These are phyloP conservation scores for Columba guinea DNA, from an alignment of 2,797 vertebrate genomes.

Conservation along the genomic window DNA sequence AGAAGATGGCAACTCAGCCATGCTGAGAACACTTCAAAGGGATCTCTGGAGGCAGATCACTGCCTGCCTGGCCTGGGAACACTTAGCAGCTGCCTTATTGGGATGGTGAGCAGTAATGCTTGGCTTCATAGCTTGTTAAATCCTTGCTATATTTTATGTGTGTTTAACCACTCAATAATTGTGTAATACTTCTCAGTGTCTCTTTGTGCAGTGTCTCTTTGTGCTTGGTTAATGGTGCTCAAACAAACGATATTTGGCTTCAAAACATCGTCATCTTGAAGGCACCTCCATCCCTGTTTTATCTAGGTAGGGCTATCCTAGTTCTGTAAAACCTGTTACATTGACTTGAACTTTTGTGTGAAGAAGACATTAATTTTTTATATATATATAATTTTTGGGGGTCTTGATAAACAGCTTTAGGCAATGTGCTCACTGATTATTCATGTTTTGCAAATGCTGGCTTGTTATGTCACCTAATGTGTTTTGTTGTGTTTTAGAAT, in stretches of 20 bases:
- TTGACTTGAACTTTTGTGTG: neutral
- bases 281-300: neutral
- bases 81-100: neutral
- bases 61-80: neutral
- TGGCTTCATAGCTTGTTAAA: neutral
- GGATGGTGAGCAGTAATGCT: neutral
- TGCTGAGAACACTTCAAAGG: neutral
- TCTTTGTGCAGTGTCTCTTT: neutral
- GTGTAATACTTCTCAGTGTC: neutral
- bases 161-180: neutral
- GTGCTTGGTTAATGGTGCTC: neutral
- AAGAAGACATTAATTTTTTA: neutral
- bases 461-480: neutral
- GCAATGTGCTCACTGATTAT: neutral
- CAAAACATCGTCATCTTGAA: neutral
- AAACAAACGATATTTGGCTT: neutral
- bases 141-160: fast-evolving
- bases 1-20: neutral
- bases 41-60: neutral
- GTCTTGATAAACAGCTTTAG: neutral
- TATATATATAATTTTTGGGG: no score
- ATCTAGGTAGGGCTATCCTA: neutral
- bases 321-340: neutral
- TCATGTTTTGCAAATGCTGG: neutral
- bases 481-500: neutral